Conservation (phyloP, 2,888 invertebrate species). For the Scrobipalpa costella region DNA sequence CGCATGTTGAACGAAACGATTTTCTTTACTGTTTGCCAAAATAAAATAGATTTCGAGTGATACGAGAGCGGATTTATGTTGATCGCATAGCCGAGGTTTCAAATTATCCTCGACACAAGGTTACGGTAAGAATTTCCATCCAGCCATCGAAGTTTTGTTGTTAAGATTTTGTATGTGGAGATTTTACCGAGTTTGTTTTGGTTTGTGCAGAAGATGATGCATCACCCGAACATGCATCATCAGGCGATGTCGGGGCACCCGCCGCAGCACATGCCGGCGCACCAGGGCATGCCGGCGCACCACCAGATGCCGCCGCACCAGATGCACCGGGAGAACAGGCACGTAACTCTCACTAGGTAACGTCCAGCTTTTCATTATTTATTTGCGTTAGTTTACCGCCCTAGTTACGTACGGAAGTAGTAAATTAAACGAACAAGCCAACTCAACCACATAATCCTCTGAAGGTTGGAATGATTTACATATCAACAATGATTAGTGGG, state of each 20-base stretch:
- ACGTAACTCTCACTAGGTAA: conserved; percentile 78
- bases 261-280: conserved; percentile 72
- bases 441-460: not conserved
- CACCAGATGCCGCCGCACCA: conserved; percentile 85
- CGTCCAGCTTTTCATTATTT: conserved; percentile 63
- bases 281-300: conserved; percentile 76
- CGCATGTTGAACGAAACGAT: conserved; percentile 89
- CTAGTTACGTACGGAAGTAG: conserved; percentile 27
- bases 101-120: conserved; percentile 51
- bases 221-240: conserved; percentile 81
- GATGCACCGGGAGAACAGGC: conserved; percentile 84
- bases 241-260: conserved; percentile 78
- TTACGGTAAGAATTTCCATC: conserved; percentile 64
- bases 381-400: conserved; percentile 45
- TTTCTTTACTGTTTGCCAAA: conserved; percentile 92
- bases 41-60: conserved; percentile 61
- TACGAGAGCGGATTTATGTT: conserved; percentile 69
- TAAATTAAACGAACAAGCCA: conserved; percentile 24
- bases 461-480: not conserved
- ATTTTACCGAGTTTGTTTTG: conserved; percentile 65
- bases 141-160: conserved; percentile 48
- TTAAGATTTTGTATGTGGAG: conserved; percentile 46
- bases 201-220: conserved; percentile 73
- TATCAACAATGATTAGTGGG: not conserved
- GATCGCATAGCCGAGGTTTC: conserved; percentile 55